Percentiles rank a stretch among this genome's conserved stretches.
Conservation (phyloP, 2,888 invertebrate genomes). For the Marronus borbonicus region DNA sequence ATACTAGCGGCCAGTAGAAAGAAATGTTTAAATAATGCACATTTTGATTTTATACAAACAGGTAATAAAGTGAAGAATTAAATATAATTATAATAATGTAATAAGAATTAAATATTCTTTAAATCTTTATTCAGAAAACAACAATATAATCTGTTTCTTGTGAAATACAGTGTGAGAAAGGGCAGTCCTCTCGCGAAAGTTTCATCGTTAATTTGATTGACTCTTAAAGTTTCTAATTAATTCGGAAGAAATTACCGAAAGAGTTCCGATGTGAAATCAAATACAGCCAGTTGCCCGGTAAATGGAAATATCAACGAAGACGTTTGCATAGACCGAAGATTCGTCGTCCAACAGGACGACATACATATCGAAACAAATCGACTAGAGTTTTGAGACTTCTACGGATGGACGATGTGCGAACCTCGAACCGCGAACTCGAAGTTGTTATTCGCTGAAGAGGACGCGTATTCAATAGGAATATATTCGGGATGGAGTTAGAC, state of each 20-base stretch:
- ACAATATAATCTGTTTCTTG: too few relatives aligned
- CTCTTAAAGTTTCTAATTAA: slow-evolving; percentile 7
- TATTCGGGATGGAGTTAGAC: not conserved
- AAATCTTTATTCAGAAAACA: not conserved
- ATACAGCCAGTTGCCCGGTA: not conserved
- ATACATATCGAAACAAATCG: not conserved
- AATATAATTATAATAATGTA: too few relatives aligned
- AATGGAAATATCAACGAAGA: slow-evolving; percentile 9
- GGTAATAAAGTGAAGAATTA: too few relatives aligned
- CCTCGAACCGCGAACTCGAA: not conserved
- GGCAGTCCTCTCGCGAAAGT: not conserved
- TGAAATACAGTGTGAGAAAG: not conserved
- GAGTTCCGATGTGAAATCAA: not conserved
- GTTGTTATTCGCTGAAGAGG: not conserved
- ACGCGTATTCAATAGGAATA: not conserved
- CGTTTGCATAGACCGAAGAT: not conserved
- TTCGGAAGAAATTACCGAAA: slow-evolving; percentile 7
- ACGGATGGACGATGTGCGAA: not conserved
- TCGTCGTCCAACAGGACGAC: not conserved
- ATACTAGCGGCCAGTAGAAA: too few relatives aligned
- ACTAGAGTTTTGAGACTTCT: not conserved
- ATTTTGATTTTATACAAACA: too few relatives aligned
- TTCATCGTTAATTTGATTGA: not conserved
- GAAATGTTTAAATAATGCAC: too few relatives aligned
- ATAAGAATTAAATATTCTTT: too few relatives aligned